Conservation (phyloP, 2,113 vertebrate genomes). For the Mixornis gularis region DNA sequence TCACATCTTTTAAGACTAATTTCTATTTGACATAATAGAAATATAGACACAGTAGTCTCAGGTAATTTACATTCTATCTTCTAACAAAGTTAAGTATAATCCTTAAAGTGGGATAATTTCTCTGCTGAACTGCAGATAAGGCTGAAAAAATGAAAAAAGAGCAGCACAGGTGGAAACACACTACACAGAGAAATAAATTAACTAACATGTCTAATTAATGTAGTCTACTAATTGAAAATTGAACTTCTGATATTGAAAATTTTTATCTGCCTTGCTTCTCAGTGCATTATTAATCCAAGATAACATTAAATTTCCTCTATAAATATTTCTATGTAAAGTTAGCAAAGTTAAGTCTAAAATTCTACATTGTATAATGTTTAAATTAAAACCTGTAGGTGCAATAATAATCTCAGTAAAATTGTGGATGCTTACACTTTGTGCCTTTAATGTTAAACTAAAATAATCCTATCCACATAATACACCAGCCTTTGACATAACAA, state of each 20-base stretch:
- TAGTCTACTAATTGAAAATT: conserved; percentile 46
- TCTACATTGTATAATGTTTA: neutral
- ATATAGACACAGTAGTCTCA: neutral
- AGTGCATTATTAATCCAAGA: neutral
- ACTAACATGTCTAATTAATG: neutral
- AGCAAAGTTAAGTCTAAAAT: neutral
- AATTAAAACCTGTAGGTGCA: neutral
- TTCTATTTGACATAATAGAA: neutral
- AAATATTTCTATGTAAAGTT: neutral
- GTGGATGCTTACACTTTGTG: neutral
- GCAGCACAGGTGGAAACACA: conserved; percentile 12
- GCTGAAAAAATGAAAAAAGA: neutral
- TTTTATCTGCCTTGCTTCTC: conserved; percentile 1
- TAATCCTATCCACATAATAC: neutral
- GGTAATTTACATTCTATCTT: conserved; percentile 16
- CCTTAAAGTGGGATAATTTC: neutral
- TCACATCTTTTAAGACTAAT: conserved; percentile 18
- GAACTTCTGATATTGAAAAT: neutral
- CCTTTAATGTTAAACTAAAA: neutral
- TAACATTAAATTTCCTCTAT: neutral
- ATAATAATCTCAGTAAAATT: neutral
- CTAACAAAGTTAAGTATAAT: conserved; percentile 21
- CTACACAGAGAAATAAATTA: conserved; percentile 37
- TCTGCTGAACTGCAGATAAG: conserved; percentile 1
- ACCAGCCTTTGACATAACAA: neutral